A percentile compares a stretch with the other conserved stretches of the same genome.
Evolutionary conservation across 2,888 invertebrate genomes (phyloP).

Genomic region (Icerya purchasi): DNA sequence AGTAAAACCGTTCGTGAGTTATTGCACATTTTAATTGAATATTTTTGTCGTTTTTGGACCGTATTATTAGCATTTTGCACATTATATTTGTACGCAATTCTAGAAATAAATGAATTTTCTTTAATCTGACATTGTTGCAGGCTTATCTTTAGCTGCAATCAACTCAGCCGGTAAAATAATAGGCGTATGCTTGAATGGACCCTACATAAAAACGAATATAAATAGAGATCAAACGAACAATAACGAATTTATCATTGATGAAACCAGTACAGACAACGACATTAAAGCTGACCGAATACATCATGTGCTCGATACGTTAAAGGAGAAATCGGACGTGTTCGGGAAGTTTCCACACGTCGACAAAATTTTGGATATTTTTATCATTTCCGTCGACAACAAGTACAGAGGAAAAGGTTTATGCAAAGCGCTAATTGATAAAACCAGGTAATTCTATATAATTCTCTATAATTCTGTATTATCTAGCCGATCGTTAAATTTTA

Average conservation of each 20-base stretch:
- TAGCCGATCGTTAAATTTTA: no score
- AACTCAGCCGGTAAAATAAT: slow-evolving; percentile 34
- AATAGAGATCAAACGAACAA: slow-evolving; percentile 26
- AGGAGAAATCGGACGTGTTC: slow-evolving; percentile 33
- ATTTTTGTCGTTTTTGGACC: no score
- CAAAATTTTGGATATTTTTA: slow-evolving; percentile 36
- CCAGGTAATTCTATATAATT: no score
- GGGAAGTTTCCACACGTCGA: slow-evolving; percentile 33
- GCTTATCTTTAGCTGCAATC: slow-evolving; percentile 38
- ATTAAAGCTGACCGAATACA: slow-evolving; percentile 41
- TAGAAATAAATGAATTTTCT: no score
- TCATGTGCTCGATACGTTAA: slow-evolving; percentile 35
- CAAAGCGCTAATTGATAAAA: slow-evolving; percentile 35
- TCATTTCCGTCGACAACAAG: slow-evolving; percentile 40
- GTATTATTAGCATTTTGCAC: no score
- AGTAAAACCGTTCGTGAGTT: no score
- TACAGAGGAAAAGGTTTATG: slow-evolving; percentile 46
- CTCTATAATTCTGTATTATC: no score
- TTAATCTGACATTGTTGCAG: no score
- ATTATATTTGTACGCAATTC: no score
- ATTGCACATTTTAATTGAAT: no score
- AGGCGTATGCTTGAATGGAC: slow-evolving; percentile 34
- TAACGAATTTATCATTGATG: slow-evolving; percentile 29
- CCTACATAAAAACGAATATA: slow-evolving; percentile 14
- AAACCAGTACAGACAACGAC: not conserved